These are phyloP conservation scores for Papilio machaon DNA, from an alignment of 1,140 invertebrate genomes.

Conservation along the genomic window DNA sequence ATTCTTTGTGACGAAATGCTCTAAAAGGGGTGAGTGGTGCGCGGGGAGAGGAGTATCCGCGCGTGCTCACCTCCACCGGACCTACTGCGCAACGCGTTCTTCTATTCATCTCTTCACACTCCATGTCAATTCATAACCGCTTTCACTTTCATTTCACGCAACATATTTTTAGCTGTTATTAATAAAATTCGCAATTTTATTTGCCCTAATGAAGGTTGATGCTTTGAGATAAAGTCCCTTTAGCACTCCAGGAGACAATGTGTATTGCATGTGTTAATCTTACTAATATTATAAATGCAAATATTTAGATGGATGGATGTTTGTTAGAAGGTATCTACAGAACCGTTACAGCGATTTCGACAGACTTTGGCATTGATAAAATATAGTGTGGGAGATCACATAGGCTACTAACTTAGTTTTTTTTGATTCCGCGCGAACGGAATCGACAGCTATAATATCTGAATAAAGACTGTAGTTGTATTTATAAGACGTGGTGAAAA, in stretches of 20 bases:
- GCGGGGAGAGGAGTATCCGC: conserved; percentile 47
- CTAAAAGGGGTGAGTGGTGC: conserved; percentile 42
- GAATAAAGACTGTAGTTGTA: too few relatives aligned
- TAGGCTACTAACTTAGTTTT: too few relatives aligned
- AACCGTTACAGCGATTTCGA: too few relatives aligned
- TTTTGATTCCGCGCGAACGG: too few relatives aligned
- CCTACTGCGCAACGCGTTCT: conserved; percentile 57
- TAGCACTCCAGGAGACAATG: not conserved
- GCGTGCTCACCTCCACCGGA: conserved; percentile 40
- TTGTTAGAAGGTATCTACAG: too few relatives aligned
- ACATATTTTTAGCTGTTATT: conserved; percentile 7
- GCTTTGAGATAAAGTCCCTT: not conserved
- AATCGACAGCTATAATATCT: too few relatives aligned
- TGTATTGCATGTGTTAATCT: too few relatives aligned
- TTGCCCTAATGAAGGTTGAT: not conserved
- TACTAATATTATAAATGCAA: too few relatives aligned
- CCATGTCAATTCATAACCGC: conserved; percentile 30
- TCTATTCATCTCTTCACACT: conserved; percentile 32
- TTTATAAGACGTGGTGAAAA: too few relatives aligned
- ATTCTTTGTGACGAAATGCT: conserved; percentile 26
- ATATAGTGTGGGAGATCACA: too few relatives aligned
- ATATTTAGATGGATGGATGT: too few relatives aligned
- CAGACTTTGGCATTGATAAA: too few relatives aligned
- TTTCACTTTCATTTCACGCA: conserved; percentile 21
- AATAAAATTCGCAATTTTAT: not conserved